Percentiles rank a stretch among this genome's conserved stretches.
Evolutionary conservation across 2,888 invertebrate genomes (phyloP).

Genomic region (Pogonocherus hispidulus): DNA sequence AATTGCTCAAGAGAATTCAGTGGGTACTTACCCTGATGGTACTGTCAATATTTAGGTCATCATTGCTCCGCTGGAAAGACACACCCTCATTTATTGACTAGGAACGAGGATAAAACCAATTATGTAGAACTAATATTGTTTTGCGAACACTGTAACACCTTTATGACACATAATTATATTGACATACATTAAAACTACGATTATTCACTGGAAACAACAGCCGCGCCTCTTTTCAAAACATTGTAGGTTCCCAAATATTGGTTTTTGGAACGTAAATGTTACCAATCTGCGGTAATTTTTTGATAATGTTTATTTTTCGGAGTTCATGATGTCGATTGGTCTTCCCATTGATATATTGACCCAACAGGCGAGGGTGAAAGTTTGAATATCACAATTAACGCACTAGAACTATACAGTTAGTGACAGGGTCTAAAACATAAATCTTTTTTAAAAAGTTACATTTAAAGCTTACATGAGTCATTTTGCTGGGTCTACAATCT

Average conservation of each 20-base stretch:
- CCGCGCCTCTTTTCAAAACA: background rate
- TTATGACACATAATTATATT: conserved; percentile 16
- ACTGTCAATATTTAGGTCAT: conserved; percentile 44
- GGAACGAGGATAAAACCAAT: conserved; percentile 31
- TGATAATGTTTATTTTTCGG: conserved; percentile 12
- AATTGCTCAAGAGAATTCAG: background rate
- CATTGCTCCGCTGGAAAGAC: conserved; percentile 42
- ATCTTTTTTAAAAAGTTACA: background rate
- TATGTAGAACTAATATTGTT: conserved; percentile 13
- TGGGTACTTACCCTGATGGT: conserved; percentile 35
- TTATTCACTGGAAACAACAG: background rate
- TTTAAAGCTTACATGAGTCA: conserved; percentile 27
- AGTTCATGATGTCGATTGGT: conserved; percentile 2
- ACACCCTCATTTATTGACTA: conserved; percentile 48
- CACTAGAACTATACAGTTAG: background rate
- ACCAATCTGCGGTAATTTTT: background rate
- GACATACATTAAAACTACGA: conserved; percentile 7
- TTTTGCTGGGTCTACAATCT: conserved; percentile 32
- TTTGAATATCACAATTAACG: conserved; percentile 7
- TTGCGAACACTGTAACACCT: conserved; percentile 13
- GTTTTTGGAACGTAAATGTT: background rate
- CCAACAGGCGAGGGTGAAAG: conserved; percentile 27
- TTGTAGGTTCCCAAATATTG: background rate
- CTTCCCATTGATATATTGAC: conserved; percentile 37
- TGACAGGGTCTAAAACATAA: background rate